phyloP scores from a whole-genome alignment of 1,140 invertebrate genomes.

The Drosophila ananassae region DNA sequence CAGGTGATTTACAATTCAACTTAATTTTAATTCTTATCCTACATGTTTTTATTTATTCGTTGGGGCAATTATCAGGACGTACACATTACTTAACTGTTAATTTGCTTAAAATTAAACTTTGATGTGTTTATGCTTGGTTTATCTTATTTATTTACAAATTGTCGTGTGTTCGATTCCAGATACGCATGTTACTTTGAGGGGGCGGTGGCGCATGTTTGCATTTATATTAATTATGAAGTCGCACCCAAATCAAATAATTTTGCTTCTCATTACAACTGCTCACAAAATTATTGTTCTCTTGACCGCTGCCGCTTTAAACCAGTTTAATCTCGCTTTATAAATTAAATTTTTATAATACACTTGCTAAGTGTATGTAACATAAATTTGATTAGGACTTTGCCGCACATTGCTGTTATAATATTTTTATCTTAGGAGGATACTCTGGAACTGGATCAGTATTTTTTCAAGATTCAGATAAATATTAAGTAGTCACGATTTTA shows the following conservation, averaged over 20 bases:
- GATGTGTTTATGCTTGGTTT: constrained; percentile 36
- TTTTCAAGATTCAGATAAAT: constrained; percentile 1
- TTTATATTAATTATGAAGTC: constrained; percentile 51
- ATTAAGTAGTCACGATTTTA: no score
- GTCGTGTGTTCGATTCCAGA: constrained; percentile 41
- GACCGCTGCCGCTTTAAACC: constrained; percentile 44
- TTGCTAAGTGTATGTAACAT: constrained; percentile 41
- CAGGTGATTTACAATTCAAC: constrained; percentile 15
- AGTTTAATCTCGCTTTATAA: constrained; percentile 56
- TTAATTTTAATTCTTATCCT: constrained; percentile 7
- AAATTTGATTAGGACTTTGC: constrained; percentile 33
- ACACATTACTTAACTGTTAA: constrained; percentile 33
- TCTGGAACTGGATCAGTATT: constrained; percentile 12
- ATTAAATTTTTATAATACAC: constrained; percentile 43
- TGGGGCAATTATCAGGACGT: constrained; percentile 23
- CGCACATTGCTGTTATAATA: constrained; percentile 15
- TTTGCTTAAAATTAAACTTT: constrained; percentile 30
- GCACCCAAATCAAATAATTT: constrained; percentile 40
- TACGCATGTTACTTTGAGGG: constrained; percentile 20
- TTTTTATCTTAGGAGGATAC: constrained; percentile 5
- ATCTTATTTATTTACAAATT: constrained; percentile 41
- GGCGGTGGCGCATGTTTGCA: constrained; percentile 36
- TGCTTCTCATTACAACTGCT: constrained; percentile 39
- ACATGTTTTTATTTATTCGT: constrained; percentile 7
- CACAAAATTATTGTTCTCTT: constrained; percentile 58